phyloP scores from a whole-genome alignment of 1,140 invertebrate genomes.

The Brachionus sp. region DNA sequence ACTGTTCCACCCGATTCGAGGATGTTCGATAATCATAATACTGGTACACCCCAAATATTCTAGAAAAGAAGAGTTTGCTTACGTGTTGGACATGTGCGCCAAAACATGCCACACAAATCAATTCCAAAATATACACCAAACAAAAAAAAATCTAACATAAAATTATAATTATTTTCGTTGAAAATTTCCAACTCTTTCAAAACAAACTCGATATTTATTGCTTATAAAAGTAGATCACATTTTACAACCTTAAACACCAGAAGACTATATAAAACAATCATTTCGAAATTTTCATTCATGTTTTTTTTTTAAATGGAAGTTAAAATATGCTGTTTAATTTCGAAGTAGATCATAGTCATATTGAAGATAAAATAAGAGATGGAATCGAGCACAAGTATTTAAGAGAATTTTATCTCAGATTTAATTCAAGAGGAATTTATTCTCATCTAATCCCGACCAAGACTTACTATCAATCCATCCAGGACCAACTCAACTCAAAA shows the following conservation, averaged over 20 bases:
- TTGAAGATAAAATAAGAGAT: not conserved
- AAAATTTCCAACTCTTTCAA: not conserved
- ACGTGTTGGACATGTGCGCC: not conserved
- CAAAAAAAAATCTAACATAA: not conserved
- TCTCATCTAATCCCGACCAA: not conserved
- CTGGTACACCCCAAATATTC: not conserved
- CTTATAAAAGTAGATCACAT: not conserved
- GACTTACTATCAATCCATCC: not conserved
- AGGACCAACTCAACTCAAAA: not conserved
- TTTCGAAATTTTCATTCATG: not conserved
- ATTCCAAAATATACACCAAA: not conserved
- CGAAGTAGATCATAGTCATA: not conserved
- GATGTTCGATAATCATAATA: too few relatives aligned
- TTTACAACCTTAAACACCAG: constrained; percentile 1
- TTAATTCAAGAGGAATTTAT: constrained; percentile 30
- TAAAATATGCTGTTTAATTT: constrained; percentile 21
- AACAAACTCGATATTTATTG: not conserved
- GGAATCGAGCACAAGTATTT: not conserved
- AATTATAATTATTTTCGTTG: not conserved
- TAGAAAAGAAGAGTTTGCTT: too few relatives aligned
- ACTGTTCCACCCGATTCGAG: not conserved
- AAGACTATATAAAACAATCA: not conserved
- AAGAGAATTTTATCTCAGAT: not conserved
- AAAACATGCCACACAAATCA: not conserved
- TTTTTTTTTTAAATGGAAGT: not conserved